Percentiles rank a stretch among this genome's conserved stretches.
Conservation (phyloP, 2,888 invertebrate species). For the Eupithecia tripunctaria region DNA sequence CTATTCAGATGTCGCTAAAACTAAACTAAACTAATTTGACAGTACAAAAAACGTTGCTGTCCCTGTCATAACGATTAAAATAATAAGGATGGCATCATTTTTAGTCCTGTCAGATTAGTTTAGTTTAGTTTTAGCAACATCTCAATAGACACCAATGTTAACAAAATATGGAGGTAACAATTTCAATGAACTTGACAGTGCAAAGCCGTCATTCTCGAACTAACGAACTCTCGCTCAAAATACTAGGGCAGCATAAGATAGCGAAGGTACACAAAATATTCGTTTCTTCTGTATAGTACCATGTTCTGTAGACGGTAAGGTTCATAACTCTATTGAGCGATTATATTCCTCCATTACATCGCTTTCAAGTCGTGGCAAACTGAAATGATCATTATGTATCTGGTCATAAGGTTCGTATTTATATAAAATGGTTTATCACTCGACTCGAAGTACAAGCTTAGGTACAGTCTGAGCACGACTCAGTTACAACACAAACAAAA, state of each 20-base stretch:
- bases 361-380: neutral
- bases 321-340: conserved; percentile 11
- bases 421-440: conserved; percentile 13
- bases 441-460: conserved; percentile 7
- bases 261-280: conserved; percentile 15
- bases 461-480: conserved; percentile 19
- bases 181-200: conserved; percentile 20
- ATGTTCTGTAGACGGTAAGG: neutral
- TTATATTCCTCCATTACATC: conserved; percentile 5
- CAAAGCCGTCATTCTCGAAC: conserved; percentile 38
- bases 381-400: neutral
- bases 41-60: too few species aligned
- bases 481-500: conserved; percentile 35
- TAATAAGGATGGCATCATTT: too few species aligned
- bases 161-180: neutral
- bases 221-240: conserved; percentile 40
- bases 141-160: too few species aligned
- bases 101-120: too few species aligned
- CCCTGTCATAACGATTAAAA: too few species aligned
- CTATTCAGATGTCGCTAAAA: too few species aligned
- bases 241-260: conserved; percentile 40
- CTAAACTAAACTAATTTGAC: too few species aligned
- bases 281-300: conserved; percentile 14
- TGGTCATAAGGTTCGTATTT: conserved; percentile 1
- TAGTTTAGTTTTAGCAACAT: too few species aligned